A percentile compares a stretch with the other conserved stretches of the same genome.
Conservation (phyloP, 2,888 invertebrate species). For the Elegia similella region DNA sequence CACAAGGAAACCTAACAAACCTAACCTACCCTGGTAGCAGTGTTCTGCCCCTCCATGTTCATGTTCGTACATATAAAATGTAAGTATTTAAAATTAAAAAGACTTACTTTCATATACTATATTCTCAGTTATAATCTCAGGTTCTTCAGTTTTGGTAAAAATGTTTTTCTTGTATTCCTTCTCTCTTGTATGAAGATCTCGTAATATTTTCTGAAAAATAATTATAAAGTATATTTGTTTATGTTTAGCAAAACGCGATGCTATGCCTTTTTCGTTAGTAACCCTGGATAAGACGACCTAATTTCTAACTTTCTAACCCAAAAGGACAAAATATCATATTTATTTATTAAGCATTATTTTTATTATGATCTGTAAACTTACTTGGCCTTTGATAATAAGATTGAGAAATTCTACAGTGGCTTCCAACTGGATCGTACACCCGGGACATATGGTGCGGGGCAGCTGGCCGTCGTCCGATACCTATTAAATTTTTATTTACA, state of each 20-base stretch:
- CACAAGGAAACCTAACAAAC: too few species aligned
- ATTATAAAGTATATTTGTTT: neutral
- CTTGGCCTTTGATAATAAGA: constrained; percentile 86
- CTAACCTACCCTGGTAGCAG: too few species aligned
- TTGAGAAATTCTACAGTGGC: constrained; percentile 88
- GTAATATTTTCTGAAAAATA: constrained; percentile 63
- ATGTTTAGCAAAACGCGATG: too few species aligned
- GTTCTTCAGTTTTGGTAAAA: constrained; percentile 33
- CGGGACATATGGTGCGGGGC: constrained; percentile 88
- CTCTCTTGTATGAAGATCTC: constrained; percentile 61
- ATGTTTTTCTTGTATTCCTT: constrained; percentile 62
- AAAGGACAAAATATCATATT: too few species aligned
- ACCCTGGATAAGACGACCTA: too few species aligned
- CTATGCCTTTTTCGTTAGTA: too few species aligned
- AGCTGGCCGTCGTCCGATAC: constrained; percentile 85
- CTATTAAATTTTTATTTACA: constrained; percentile 53
- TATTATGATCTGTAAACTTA: too few species aligned
- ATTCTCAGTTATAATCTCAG: constrained; percentile 55
- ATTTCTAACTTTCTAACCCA: too few species aligned
- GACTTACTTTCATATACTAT: constrained; percentile 67
- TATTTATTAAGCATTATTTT: too few species aligned
- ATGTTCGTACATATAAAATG: too few species aligned
- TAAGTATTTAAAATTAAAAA: too few species aligned
- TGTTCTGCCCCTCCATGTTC: too few species aligned
- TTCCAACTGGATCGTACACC: constrained; percentile 88